Conservation (phyloP, 2,113 vertebrate genomes). For the Herpailurus yagouaroundi region DNA sequence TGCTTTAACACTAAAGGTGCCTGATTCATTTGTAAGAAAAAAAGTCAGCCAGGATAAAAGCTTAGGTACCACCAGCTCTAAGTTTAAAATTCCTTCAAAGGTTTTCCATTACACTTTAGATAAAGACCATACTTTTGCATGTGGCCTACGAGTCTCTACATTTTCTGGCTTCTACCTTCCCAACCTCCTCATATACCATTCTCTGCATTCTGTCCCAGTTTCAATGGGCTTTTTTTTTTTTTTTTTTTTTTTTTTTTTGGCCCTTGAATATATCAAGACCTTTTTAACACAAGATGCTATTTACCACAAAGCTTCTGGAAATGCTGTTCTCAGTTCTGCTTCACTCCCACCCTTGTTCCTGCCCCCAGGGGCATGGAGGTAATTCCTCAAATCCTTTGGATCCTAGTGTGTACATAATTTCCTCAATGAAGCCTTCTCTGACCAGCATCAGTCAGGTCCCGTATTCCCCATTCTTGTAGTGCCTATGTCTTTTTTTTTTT, state of each 20-base stretch:
- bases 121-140: background rate
- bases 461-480: background rate
- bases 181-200: background rate
- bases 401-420: background rate
- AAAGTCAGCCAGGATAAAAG: background rate
- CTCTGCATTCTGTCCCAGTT: background rate
- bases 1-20: conserved; percentile 42
- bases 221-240: background rate
- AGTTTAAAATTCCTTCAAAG: conserved; percentile 28
- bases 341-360: background rate
- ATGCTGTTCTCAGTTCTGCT: background rate
- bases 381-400: background rate
- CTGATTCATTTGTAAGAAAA: background rate
- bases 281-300: background rate
- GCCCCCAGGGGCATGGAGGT: background rate
- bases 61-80: background rate
- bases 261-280: background rate
- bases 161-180: background rate
- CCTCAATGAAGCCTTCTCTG: background rate
- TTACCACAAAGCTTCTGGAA: background rate
- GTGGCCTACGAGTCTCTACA: background rate
- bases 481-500: background rate
- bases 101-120: background rate
- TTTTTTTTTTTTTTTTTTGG: background rate
- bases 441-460: background rate